These are phyloP conservation scores for Panagrolaimus sp. DNA, from an alignment of 1,140 invertebrate species.

Conservation along the genomic window DNA sequence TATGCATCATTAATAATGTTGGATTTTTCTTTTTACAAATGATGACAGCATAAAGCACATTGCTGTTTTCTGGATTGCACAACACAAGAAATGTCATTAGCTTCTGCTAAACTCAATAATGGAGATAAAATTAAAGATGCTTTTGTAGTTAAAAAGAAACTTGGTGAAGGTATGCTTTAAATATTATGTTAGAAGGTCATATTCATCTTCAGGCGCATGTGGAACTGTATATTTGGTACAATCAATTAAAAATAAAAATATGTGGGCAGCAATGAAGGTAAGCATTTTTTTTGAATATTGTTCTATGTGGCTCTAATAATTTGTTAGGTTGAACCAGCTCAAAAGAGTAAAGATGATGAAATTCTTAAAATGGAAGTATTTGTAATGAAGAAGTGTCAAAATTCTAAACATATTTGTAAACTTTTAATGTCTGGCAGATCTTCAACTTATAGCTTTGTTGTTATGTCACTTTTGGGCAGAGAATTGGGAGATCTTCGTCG, in stretches of 20 bases:
- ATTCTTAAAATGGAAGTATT: slow-evolving; percentile 50
- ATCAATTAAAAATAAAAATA: background rate
- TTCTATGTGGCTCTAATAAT: background rate
- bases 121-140: no score
- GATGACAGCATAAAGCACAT: no score
- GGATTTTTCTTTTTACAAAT: no score
- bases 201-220: slow-evolving; percentile 15
- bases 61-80: no score
- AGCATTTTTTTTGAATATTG: background rate
- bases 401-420: slow-evolving; percentile 40
- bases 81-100: no score
- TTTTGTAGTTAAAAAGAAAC: no score
- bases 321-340: slow-evolving; percentile 19
- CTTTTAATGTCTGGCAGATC: slow-evolving; percentile 35
- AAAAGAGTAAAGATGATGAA: slow-evolving; percentile 43
- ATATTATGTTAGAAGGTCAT: no score
- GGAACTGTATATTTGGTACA: background rate
- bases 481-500: slow-evolving; percentile 47
- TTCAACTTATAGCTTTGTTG: slow-evolving; percentile 33
- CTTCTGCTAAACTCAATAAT: no score
- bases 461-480: slow-evolving; percentile 46
- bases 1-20: no score
- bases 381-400: slow-evolving; percentile 45
- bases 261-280: slow-evolving; percentile 6
- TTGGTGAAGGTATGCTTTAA: no score